Evolutionary conservation across 2,797 vertebrate species (phyloP).

Genomic region (Nyctalus aviator): DNA sequence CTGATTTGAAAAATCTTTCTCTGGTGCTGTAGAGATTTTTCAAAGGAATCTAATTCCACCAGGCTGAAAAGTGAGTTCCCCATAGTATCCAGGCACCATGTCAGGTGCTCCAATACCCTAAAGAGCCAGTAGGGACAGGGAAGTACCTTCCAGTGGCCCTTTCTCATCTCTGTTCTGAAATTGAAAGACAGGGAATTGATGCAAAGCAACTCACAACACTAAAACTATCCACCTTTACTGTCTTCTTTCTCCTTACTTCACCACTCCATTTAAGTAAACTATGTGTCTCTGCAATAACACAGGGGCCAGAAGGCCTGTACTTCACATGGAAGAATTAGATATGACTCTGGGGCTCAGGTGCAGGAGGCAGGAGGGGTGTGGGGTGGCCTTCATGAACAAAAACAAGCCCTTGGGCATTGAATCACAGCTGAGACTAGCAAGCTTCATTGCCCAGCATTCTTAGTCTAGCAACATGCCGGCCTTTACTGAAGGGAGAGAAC

Average conservation of each 20-base stretch:
- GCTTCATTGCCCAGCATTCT: conserved; percentile 65
- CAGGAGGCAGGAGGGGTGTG: neutral
- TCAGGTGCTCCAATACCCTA: neutral
- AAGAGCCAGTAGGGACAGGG: neutral
- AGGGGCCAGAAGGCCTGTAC: neutral
- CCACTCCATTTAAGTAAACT: conserved; percentile 26
- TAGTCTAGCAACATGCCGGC: conserved; percentile 66
- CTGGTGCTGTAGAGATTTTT: neutral
- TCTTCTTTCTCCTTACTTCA: neutral
- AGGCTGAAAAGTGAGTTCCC: neutral
- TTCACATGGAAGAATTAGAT: conserved; percentile 49
- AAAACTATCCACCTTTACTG: neutral
- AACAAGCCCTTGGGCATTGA: conserved; percentile 71
- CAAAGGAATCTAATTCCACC: neutral
- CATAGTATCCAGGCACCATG: neutral
- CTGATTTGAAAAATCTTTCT: conserved; percentile 43
- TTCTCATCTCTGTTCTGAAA: conserved; percentile 36
- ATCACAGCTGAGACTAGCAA: conserved; percentile 73
- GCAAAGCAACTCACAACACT: neutral
- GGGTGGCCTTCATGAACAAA: conserved; percentile 62
- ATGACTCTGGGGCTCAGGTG: conserved; percentile 75
- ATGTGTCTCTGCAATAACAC: neutral
- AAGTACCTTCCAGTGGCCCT: neutral
- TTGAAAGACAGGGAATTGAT: conserved; percentile 7
- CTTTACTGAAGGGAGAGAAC: conserved; percentile 64